A percentile compares a stretch with the other conserved stretches of the same genome.
Conservation (phyloP, 2,113 vertebrate genomes). For the Cynoglossus semilaevis region DNA sequence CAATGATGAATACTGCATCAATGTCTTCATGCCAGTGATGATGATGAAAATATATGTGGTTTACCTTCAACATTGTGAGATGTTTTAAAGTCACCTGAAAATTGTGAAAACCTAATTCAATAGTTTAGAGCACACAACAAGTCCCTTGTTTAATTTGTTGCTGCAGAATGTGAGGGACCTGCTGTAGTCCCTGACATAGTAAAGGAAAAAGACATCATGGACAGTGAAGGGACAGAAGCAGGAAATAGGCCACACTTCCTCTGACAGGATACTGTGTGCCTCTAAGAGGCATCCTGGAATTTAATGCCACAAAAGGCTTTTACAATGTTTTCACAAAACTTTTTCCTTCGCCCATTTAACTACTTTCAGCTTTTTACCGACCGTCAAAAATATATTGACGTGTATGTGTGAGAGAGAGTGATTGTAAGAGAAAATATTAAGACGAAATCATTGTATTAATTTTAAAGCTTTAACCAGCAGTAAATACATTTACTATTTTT, state of each 20-base stretch:
- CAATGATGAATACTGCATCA: too few relatives aligned
- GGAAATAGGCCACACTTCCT: constrained; percentile 75
- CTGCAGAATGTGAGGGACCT: constrained; percentile 20
- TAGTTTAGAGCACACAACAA: background rate
- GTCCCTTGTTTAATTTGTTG: background rate
- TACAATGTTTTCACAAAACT: constrained; percentile 25
- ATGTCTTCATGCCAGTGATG: too few relatives aligned
- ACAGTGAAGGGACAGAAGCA: constrained; percentile 42
- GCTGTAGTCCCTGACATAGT: constrained; percentile 40
- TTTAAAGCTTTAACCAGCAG: too few relatives aligned
- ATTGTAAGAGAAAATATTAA: too few relatives aligned
- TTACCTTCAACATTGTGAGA: too few relatives aligned
- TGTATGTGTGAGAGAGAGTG: too few relatives aligned
- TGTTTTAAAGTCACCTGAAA: too few relatives aligned
- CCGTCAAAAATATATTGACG: too few relatives aligned
- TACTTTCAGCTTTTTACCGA: background rate
- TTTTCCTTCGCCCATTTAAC: constrained; percentile 25
- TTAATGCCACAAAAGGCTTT: constrained; percentile 50
- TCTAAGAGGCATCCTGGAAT: constrained; percentile 75
- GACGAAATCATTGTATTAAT: too few relatives aligned
- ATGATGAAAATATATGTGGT: too few relatives aligned
- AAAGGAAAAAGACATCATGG: constrained; percentile 44
- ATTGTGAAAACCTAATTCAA: background rate
- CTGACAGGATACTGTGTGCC: constrained; percentile 71
- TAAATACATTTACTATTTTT: too few relatives aligned